Conservation (phyloP, 2,797 vertebrate species). For the Austrolebias charrua region DNA sequence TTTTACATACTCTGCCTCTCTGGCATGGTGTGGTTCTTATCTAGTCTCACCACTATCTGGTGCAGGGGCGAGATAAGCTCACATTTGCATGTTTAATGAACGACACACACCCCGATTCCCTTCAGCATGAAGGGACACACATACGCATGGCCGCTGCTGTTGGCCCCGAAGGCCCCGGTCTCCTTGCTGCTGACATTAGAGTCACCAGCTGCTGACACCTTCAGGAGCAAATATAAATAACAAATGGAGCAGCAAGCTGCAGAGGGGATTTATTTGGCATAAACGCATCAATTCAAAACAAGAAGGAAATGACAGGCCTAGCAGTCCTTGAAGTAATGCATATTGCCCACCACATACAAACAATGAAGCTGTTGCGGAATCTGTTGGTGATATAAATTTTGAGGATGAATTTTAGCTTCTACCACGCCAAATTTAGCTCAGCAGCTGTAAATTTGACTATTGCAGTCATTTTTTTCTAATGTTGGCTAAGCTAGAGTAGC, state of each 20-base stretch:
- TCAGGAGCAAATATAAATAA: conserved; percentile 56
- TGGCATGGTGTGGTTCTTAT: conserved; percentile 75
- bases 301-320: neutral
- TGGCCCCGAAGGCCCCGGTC: conserved; percentile 56
- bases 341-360: too few relatives aligned
- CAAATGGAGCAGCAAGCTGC: conserved; percentile 20
- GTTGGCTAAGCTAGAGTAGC: too few relatives aligned
- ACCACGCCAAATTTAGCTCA: too few relatives aligned
- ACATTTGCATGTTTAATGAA: conserved; percentile 82
- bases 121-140: conserved; percentile 55
- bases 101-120: conserved; percentile 61
- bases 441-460: too few relatives aligned
- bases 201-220: conserved; percentile 70
- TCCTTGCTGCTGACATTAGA: conserved; percentile 64
- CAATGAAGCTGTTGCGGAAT: too few relatives aligned
- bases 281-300: conserved; percentile 3
- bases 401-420: too few relatives aligned
- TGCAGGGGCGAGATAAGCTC: conserved; percentile 84
- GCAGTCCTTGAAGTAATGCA: too few relatives aligned
- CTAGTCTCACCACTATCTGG: conserved; percentile 81
- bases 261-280: conserved; percentile 6
- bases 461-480: too few relatives aligned
- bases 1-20: conserved; percentile 41
- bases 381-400: too few relatives aligned
- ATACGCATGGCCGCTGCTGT: conserved; percentile 24